Conservation (phyloP, 2,888 invertebrate species). For the Neoscelio sp. region DNA sequence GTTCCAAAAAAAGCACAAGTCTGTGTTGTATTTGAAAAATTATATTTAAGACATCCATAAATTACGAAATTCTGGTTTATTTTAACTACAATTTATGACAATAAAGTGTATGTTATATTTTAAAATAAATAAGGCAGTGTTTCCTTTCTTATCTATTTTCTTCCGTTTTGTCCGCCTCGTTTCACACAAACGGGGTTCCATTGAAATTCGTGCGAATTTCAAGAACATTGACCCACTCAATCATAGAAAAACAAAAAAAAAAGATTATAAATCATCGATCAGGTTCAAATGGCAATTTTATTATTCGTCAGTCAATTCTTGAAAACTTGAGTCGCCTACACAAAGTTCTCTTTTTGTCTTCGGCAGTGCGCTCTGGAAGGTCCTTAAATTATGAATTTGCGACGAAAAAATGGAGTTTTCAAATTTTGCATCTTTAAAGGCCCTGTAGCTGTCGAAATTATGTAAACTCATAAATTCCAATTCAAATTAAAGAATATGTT, state of each 20-base stretch:
- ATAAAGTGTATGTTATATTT: slow-evolving; percentile 74
- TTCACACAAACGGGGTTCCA: slow-evolving; percentile 32
- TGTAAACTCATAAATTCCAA: too few species aligned
- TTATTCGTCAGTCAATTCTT: not conserved
- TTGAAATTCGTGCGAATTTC: not conserved
- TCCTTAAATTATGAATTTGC: not conserved
- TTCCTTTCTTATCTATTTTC: slow-evolving; percentile 70
- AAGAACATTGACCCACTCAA: not conserved
- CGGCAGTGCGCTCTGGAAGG: slow-evolving; percentile 18
- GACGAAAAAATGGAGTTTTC: not conserved
- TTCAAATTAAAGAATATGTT: too few species aligned
- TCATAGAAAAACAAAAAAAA: too few species aligned
- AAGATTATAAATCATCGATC: too few species aligned
- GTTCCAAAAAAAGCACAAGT: not conserved
- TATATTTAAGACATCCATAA: slow-evolving; percentile 60
- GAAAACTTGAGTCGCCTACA: not conserved
- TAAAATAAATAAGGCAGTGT: slow-evolving; percentile 83
- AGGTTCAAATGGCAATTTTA: not conserved
- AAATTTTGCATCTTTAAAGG: too few species aligned
- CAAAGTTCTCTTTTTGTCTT: not conserved
- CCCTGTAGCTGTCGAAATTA: too few species aligned
- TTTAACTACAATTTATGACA: slow-evolving; percentile 76
- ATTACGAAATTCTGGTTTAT: slow-evolving; percentile 79
- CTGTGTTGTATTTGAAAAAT: slow-evolving; percentile 49
- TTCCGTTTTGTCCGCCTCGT: not conserved